Base-by-base conservation (phyloP, 2,113 vertebrate species). In the Dicerorhinus sumatrensis region DNA sequence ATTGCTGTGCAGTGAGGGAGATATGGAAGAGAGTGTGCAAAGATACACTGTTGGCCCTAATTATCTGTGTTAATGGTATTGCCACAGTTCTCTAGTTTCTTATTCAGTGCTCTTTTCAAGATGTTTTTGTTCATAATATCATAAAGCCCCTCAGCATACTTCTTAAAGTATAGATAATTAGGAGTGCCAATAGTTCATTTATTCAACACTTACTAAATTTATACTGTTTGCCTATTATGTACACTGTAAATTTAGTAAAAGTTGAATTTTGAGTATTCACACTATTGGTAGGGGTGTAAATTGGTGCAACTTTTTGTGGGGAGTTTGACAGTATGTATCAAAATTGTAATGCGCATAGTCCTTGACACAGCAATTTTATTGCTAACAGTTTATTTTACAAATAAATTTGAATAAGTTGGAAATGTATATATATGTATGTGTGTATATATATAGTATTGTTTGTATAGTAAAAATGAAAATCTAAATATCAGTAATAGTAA, bases 131-230 rank as follows among this genome's bases (percentile, higher is more conserved):
- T 89, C n/a, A n/a, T 84, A 63, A 39, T 85, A 63, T 58, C 63
- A 58, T 88, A 83, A 89, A 85, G 21, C 25, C 39, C n/a, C 21
- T 95, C 33, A 88, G 58, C 51, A 67, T 77, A 33, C 56, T 88
- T 95, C 87, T 94, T 94, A 72, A 89, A 81, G 60, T 92, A n/a
- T 82, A 67, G 60, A 27, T 94, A 87, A 70, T 77, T 92, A 81
- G 23, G 58, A 94, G 60, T 92, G 36, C 18, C 31, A 91, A 8
- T 80, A 80, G 20, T 79, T 89, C n/a, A 36, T 76, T 51, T 29
- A 85, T 94, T 79, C 27, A 96, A 17, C 11, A 81, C 8, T 51
- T 96, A 58, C 2, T 72, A 42, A 67, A 46, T 95, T 93, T 80
- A 58, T 85, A 77, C 36, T 48, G 46, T 94, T 92, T 94, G 73